Evolutionary conservation across 2,113 vertebrate species (phyloP).

Genomic region (Notiomystis cincta): DNA sequence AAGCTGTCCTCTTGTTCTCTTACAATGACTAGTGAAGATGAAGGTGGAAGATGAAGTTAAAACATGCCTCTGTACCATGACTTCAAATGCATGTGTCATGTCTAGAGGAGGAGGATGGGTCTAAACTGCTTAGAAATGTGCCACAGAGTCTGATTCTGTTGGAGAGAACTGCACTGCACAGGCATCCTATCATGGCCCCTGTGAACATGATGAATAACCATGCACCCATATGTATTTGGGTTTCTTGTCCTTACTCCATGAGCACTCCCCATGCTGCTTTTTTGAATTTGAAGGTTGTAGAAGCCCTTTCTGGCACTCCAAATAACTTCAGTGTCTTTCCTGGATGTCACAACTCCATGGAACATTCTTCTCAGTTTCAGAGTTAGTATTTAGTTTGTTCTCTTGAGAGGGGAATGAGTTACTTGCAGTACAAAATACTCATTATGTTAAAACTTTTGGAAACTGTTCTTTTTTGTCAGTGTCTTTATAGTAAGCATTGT

Average conservation of each 20-base stretch:
- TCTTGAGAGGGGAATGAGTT: not conserved
- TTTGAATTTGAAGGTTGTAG: not conserved
- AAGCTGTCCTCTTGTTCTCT: not conserved
- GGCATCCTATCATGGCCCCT: rapidly evolving
- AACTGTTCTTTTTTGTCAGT: not conserved
- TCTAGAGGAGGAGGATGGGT: not conserved
- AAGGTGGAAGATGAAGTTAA: not conserved
- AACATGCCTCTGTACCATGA: not conserved
- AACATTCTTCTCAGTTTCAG: not conserved
- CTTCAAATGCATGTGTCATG: not conserved
- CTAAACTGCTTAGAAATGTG: not conserved
- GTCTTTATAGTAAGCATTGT: not conserved
- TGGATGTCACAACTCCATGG: not conserved
- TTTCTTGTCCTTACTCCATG: not conserved
- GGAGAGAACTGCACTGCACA: not conserved
- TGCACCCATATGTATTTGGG: rapidly evolving
- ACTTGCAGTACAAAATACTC: not conserved
- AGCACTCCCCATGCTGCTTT: rapidly evolving
- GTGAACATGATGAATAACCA: not conserved
- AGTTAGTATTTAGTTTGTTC: not conserved
- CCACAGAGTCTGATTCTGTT: not conserved
- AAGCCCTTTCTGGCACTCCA: not conserved
- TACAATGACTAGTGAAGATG: not conserved
- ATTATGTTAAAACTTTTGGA: not conserved
- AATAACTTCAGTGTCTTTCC: not conserved